phyloP scores from a whole-genome alignment of 2,113 vertebrate species.

The Acanthisitta chloris region DNA sequence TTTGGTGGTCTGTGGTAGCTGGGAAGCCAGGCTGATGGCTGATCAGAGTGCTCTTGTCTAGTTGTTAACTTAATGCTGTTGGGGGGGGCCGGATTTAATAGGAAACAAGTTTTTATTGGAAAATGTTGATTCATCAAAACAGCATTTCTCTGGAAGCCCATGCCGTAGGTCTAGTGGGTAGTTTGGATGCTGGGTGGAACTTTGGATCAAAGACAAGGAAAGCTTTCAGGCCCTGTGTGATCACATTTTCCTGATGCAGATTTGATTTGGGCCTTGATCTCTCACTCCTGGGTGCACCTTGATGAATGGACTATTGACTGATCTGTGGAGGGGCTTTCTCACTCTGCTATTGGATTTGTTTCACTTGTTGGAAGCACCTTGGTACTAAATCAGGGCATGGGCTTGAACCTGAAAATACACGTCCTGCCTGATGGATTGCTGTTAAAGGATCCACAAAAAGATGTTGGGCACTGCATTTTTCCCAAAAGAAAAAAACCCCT shows the following conservation, averaged over 20 bases:
- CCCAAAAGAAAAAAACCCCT: background rate
- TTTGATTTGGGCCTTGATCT: background rate
- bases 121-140: accelerated
- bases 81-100: background rate
- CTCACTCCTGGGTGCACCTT: background rate
- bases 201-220: background rate
- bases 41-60: background rate
- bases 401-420: background rate
- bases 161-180: accelerated
- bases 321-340: background rate
- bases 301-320: background rate
- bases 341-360: background rate
- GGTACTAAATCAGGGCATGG: background rate
- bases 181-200: background rate
- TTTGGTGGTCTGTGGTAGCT: background rate
- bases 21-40: background rate
- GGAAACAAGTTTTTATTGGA: background rate
- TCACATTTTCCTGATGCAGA: background rate
- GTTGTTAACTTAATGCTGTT: background rate
- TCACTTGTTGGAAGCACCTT: background rate
- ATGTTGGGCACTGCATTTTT: background rate
- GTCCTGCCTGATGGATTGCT: background rate
- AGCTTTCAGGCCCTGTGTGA: background rate
- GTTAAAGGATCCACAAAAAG: background rate
- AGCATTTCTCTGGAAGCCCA: background rate